phyloP scores from a whole-genome alignment of 2,888 invertebrate species.

The Conus canariensis region DNA sequence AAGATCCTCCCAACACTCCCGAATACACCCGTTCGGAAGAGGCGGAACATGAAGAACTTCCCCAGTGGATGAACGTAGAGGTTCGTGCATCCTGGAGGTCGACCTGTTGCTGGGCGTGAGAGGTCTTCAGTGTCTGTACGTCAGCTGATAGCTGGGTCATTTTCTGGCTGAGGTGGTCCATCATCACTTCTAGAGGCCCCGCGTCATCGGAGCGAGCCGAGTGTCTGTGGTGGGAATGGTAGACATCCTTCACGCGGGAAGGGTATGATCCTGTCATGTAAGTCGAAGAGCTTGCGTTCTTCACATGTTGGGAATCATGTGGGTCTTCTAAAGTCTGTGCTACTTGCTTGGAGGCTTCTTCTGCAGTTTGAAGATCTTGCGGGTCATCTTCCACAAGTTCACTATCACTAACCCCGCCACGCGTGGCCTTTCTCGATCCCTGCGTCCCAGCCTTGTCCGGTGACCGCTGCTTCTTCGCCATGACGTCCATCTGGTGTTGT shows the following conservation, averaged over 20 bases:
- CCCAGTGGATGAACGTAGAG: constrained; percentile 27
- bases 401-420: no score
- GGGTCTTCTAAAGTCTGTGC: no score
- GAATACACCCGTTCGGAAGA: neutral
- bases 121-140: neutral
- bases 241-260: no score
- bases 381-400: no score
- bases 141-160: neutral
- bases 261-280: neutral
- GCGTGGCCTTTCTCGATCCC: no score
- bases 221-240: neutral
- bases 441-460: no score
- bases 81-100: neutral
- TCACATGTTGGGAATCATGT: no score
- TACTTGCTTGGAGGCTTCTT: no score
- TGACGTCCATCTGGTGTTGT: no score
- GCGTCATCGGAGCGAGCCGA: neutral
- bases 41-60: neutral
- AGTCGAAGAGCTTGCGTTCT: no score
- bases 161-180: neutral
- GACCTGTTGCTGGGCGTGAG: neutral
- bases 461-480: no score
- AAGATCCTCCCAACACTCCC: constrained; percentile 5
- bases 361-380: no score
- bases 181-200: neutral